A percentile compares a stretch with the other conserved stretches of the same genome.
Evolutionary conservation across 2,797 vertebrate genomes (phyloP).

Genomic region (Oreonectes daqikongensis): DNA sequence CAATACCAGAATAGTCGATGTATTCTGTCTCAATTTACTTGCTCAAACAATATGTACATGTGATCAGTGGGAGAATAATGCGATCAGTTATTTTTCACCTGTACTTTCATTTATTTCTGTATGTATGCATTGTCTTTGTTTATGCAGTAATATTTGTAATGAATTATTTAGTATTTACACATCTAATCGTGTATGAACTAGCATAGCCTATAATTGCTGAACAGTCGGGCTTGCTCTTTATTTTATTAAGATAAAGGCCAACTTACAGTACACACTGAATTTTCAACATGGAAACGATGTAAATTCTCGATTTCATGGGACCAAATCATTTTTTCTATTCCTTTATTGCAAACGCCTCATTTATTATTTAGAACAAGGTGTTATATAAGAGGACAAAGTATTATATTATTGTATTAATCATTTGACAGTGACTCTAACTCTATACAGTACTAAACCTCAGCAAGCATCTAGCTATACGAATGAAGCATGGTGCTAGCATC

Average conservation of each 20-base stretch:
- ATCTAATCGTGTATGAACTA: slow-evolving; percentile 35
- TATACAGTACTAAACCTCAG: no score
- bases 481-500: no score
- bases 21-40: neutral
- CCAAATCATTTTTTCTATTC: neutral
- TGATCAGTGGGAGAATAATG: neutral
- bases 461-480: no score
- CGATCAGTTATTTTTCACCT: neutral
- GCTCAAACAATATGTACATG: neutral
- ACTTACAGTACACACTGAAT: neutral
- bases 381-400: neutral
- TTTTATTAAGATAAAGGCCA: slow-evolving; percentile 20
- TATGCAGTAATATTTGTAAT: slow-evolving; percentile 20
- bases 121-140: neutral
- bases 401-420: neutral
- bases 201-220: neutral
- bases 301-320: neutral
- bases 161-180: slow-evolving; percentile 46
- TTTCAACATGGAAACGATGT: neutral
- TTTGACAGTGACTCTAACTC: neutral
- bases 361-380: neutral
- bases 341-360: neutral
- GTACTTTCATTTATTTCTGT: neutral
- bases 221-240: neutral
- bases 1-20: neutral